Conservation (phyloP, 2,113 vertebrate species). For the Polypterus senegalus region DNA sequence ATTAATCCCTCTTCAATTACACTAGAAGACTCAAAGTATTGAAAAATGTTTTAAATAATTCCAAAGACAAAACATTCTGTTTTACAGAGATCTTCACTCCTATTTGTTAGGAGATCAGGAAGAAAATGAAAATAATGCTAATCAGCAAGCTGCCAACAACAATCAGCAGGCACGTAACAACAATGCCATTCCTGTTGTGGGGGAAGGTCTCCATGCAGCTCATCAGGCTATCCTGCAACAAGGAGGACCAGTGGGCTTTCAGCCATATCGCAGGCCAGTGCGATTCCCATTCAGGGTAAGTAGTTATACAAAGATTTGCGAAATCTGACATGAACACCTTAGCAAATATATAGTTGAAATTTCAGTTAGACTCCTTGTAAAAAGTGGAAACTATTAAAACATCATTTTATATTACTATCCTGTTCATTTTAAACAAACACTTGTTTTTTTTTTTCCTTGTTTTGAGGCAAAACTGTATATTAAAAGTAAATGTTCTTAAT, state of each 20-base stretch:
- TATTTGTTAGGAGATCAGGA: conserved; percentile 95
- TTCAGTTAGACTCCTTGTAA: no score
- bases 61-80: no score
- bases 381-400: no score
- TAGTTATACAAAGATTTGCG: neutral
- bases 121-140: conserved; percentile 76
- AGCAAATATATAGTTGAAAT: no score
- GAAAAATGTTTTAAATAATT: no score
- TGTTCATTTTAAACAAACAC: no score
- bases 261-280: conserved; percentile 86
- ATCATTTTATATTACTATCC: no score
- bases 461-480: no score
- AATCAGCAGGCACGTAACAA: conserved; percentile 84
- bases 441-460: no score
- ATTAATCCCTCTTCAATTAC: no score
- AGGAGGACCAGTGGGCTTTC: conserved; percentile 92
- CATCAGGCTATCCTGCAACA: conserved; percentile 97
- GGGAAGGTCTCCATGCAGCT: conserved; percentile 88
- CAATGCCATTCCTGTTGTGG: conserved; percentile 78
- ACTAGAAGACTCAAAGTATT: no score
- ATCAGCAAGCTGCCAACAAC: conserved; percentile 71
- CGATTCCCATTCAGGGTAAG: conserved; percentile 85
- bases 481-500: no score
- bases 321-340: neutral
- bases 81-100: conserved; percentile 82